These are phyloP conservation scores for Ardeotis arabs DNA, from an alignment of 2,113 vertebrate genomes.

Conservation along the genomic window DNA sequence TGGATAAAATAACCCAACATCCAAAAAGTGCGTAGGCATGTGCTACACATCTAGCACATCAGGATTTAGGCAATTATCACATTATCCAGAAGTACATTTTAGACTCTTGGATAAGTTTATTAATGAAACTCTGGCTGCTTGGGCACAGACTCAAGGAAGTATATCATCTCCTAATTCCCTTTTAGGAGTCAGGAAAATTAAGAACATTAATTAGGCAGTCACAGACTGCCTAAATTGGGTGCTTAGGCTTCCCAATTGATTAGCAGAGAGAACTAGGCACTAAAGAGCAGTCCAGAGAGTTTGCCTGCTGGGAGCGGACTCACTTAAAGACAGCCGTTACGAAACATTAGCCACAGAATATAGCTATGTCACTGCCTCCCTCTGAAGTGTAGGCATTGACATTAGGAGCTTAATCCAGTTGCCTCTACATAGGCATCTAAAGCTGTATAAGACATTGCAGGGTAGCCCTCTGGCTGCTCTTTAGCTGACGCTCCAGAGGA, in stretches of 20 bases:
- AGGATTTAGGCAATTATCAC: neutral
- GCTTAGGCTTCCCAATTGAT: conserved; percentile 22
- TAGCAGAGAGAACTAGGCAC: neutral
- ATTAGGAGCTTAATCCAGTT: neutral
- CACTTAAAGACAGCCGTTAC: neutral
- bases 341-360: neutral
- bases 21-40: neutral
- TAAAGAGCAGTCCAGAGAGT: neutral
- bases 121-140: neutral
- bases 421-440: neutral
- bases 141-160: neutral
- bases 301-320: neutral
- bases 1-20: neutral
- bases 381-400: neutral
- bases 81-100: neutral
- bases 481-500: neutral
- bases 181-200: conserved; percentile 23
- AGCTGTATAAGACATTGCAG: neutral
- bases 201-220: conserved; percentile 17
- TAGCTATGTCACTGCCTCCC: neutral
- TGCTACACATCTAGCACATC: neutral
- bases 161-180: conserved; percentile 19
- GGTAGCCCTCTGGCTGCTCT: neutral
- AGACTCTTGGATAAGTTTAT: neutral
- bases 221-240: conserved; percentile 2